phyloP scores from a whole-genome alignment of 1,140 invertebrate genomes.

The Caenorhabditis tropicalis region DNA sequence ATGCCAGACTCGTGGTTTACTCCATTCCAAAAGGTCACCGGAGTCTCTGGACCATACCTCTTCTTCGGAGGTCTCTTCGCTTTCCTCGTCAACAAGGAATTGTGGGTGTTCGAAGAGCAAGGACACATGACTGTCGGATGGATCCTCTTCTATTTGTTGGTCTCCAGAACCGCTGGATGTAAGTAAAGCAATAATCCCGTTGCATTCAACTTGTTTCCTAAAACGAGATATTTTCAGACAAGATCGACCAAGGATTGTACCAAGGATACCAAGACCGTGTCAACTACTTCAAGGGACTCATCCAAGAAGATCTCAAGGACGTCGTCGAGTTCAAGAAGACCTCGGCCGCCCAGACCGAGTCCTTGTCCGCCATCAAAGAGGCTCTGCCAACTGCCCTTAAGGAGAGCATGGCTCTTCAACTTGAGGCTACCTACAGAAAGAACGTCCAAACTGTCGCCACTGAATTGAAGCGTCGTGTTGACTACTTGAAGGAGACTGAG shows the following conservation, averaged over 20 bases:
- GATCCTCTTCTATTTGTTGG: constrained; percentile 63
- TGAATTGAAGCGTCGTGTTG: constrained; percentile 69
- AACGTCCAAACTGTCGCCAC: constrained; percentile 68
- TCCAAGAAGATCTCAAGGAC: constrained; percentile 69
- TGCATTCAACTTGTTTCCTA: background rate
- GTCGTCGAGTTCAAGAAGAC: constrained; percentile 71
- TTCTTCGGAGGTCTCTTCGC: constrained; percentile 66
- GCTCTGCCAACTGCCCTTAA: constrained; percentile 69
- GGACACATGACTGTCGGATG: constrained; percentile 65
- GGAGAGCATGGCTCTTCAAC: constrained; percentile 68
- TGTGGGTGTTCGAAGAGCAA: constrained; percentile 71
- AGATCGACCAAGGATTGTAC: constrained; percentile 63
- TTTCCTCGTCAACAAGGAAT: constrained; percentile 70
- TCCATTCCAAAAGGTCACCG: constrained; percentile 69
- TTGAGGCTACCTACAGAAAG: constrained; percentile 70
- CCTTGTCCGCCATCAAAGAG: constrained; percentile 66
- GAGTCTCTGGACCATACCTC: constrained; percentile 70
- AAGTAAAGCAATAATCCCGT: constrained; percentile 44
- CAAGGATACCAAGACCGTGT: constrained; percentile 59
- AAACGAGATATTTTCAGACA: constrained; percentile 52
- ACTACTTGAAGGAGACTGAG: constrained; percentile 69
- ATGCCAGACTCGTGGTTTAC: constrained; percentile 70
- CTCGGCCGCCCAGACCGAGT: constrained; percentile 67
- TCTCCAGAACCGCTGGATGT: constrained; percentile 64
- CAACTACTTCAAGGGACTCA: constrained; percentile 63